Conservation (phyloP, 2,888 invertebrate genomes). For the Podabrus alpinus region DNA sequence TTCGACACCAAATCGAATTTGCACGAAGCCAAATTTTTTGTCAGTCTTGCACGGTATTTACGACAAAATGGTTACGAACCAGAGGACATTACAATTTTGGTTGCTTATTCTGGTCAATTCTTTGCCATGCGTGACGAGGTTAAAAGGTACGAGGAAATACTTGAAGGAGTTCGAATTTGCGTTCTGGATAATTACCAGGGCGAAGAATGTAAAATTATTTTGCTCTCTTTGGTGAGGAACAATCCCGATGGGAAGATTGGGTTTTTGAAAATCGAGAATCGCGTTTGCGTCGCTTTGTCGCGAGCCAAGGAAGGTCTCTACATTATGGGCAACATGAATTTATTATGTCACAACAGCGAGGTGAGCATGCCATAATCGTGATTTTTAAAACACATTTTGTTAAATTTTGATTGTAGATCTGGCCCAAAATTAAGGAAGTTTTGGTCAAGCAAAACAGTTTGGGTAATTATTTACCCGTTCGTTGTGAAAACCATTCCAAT, state of each 20-base stretch:
- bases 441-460: neutral
- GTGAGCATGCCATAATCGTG: slow-evolving; percentile 31
- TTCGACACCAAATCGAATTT: slow-evolving; percentile 64
- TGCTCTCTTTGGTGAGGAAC: slow-evolving; percentile 80
- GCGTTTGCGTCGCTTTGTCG: slow-evolving; percentile 54
- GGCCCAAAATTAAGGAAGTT: neutral
- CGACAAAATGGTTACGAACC: slow-evolving; percentile 63
- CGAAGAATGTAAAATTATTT: slow-evolving; percentile 76
- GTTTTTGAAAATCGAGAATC: slow-evolving; percentile 69
- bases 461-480: slow-evolving; percentile 43
- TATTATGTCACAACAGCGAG: slow-evolving; percentile 58
- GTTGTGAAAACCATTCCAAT: slow-evolving; percentile 59
- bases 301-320: slow-evolving; percentile 73
- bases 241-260: slow-evolving; percentile 70
- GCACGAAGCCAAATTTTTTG: slow-evolving; percentile 68
- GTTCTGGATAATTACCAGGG: slow-evolving; percentile 83
- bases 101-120: slow-evolving; percentile 74
- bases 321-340: slow-evolving; percentile 72
- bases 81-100: slow-evolving; percentile 72
- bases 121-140: slow-evolving; percentile 60
- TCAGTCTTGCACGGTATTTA: slow-evolving; percentile 65
- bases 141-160: slow-evolving; percentile 34
- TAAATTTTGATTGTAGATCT: neutral
- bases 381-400: neutral
- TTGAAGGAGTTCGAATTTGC: slow-evolving; percentile 63